Conservation (phyloP, 2,113 vertebrate species). For the Scortum barcoo region DNA sequence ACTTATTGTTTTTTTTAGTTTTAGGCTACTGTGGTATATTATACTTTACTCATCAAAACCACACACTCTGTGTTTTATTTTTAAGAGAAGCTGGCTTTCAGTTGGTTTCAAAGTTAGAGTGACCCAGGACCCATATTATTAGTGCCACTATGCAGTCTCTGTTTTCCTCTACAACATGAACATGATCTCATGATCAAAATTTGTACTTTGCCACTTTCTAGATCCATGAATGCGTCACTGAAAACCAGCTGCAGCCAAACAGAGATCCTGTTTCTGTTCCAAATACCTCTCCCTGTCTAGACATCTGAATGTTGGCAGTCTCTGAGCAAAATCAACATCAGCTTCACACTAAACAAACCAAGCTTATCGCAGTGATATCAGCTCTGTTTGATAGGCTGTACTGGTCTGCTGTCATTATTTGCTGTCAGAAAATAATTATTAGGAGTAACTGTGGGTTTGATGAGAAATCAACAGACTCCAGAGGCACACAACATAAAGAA, state of each 20-base stretch:
- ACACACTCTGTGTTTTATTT: not conserved
- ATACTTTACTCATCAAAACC: not conserved
- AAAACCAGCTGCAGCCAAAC: not conserved
- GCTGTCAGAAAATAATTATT: constrained; percentile 10
- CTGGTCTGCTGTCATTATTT: constrained; percentile 14
- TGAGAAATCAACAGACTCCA: not conserved
- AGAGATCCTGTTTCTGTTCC: not conserved
- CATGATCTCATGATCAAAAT: not conserved
- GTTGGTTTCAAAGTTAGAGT: not conserved
- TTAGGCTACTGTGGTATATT: not conserved
- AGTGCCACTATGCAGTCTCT: not conserved
- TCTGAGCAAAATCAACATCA: constrained; percentile 26
- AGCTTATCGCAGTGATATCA: not conserved
- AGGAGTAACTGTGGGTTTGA: not conserved
- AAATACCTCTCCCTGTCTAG: not conserved
- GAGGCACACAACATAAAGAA: constrained; percentile 27
- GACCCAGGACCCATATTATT: not conserved
- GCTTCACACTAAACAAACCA: constrained; percentile 5
- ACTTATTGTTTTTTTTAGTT: not conserved
- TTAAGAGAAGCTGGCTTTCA: not conserved
- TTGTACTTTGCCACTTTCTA: not conserved
- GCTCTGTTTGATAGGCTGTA: not conserved
- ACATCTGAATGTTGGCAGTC: not conserved
- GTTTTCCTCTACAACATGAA: not conserved
- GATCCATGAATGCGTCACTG: not conserved